Conservation (phyloP, 1,140 invertebrate genomes). For the Drosophila leontia region DNA sequence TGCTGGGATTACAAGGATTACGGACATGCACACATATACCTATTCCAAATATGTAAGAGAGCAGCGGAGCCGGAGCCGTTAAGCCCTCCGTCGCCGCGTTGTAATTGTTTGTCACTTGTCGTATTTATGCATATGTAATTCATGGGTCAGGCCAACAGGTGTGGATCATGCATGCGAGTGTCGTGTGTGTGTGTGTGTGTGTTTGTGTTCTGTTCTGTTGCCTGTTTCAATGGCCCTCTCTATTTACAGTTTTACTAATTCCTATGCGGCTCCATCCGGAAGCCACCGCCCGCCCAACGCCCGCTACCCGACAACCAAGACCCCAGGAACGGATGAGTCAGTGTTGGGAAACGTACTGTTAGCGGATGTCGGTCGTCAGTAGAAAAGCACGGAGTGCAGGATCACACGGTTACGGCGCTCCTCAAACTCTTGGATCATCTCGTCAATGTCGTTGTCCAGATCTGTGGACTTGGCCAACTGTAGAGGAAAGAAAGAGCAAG, state of each 20-base stretch:
- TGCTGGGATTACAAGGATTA: constrained; percentile 18
- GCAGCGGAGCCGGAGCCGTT: constrained; percentile 2
- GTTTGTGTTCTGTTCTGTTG: constrained; percentile 3
- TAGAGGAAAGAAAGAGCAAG: constrained; percentile 71
- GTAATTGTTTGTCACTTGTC: constrained; percentile 6
- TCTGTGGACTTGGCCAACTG: constrained; percentile 96
- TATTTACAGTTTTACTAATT: constrained; percentile 11
- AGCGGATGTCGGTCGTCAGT: constrained; percentile 87
- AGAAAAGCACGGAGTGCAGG: constrained; percentile 97
- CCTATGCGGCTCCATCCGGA: not conserved
- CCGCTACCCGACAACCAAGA: constrained; percentile 4
- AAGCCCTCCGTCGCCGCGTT: constrained; percentile 7
- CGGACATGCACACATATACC: constrained; percentile 30
- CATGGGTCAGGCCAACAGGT: constrained; percentile 16
- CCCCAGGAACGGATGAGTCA: not conserved
- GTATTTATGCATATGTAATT: constrained; percentile 8
- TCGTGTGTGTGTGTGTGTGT: constrained; percentile 15
- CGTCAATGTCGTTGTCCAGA: constrained; percentile 99
- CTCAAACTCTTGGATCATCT: constrained; percentile 98
- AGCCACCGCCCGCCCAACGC: not conserved
- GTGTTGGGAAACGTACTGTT: constrained; percentile 45
- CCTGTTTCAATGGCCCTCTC: not conserved
- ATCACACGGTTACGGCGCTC: constrained; percentile 94
- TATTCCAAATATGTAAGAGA: constrained; percentile 8
- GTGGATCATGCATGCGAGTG: constrained; percentile 5